Evolutionary conservation across 23 tunicate genomes (phyloP).

Genomic region (Phallusia fumigata): DNA sequence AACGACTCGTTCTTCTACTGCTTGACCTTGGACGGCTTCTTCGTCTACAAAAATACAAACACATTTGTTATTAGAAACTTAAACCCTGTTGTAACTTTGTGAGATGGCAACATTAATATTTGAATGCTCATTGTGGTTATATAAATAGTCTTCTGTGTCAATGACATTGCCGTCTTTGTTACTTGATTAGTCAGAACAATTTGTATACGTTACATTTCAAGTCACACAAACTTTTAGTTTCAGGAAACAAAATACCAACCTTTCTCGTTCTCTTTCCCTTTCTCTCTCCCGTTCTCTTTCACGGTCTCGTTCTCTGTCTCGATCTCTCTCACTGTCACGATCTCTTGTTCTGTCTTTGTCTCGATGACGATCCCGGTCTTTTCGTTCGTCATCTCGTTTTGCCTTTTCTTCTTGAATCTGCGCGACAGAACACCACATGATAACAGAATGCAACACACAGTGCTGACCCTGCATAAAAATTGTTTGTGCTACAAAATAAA

Average conservation of each 20-base stretch:
- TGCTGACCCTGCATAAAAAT: background rate
- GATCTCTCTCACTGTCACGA: conserved; percentile 38
- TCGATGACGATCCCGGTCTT: conserved; percentile 17
- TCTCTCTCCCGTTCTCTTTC: conserved; percentile 22
- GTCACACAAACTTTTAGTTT: too few relatives aligned
- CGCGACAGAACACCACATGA: background rate
- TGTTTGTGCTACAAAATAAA: background rate
- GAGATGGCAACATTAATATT: too few relatives aligned
- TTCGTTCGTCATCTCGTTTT: conserved; percentile 28
- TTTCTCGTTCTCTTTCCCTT: conserved; percentile 33
- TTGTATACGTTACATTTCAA: too few relatives aligned
- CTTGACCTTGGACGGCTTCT: conserved; percentile 17
- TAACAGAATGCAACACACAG: background rate
- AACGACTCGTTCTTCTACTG: conserved; percentile 37
- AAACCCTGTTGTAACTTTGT: too few relatives aligned
- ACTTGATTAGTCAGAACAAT: too few relatives aligned
- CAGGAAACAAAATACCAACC: background rate
- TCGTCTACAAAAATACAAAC: background rate
- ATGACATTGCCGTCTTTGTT: too few relatives aligned
- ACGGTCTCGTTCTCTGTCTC: conserved; percentile 43
- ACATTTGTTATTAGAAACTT: too few relatives aligned
- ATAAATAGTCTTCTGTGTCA: too few relatives aligned
- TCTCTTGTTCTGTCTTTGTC: conserved; percentile 20
- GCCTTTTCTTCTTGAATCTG: conserved; percentile 42
- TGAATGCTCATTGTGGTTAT: too few relatives aligned